These are phyloP conservation scores for Tachina fera DNA, from an alignment of 2,888 invertebrate species.

Conservation along the genomic window DNA sequence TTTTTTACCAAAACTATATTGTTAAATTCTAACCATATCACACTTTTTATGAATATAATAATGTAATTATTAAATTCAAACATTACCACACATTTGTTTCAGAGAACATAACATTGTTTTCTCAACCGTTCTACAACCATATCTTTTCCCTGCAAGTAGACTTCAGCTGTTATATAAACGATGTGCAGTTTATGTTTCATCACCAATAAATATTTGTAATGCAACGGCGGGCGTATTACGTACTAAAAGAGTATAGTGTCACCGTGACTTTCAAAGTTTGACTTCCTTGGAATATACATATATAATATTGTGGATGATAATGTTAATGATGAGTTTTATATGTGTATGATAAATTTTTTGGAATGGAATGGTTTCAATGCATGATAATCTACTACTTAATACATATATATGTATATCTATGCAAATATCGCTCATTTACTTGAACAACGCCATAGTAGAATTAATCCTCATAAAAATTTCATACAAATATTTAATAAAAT, in stretches of 20 bases:
- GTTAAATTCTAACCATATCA: too few relatives aligned
- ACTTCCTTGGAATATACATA: constrained; percentile 58
- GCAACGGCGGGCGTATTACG: constrained; percentile 49
- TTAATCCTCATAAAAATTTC: too few relatives aligned
- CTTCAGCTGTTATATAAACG: constrained; percentile 66
- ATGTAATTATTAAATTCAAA: too few relatives aligned
- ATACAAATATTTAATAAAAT: too few relatives aligned
- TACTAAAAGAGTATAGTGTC: constrained; percentile 45
- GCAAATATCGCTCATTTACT: too few relatives aligned
- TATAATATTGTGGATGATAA: constrained; percentile 17
- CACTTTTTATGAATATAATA: too few relatives aligned
- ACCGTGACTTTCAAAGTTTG: constrained; percentile 51
- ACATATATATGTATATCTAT: background rate
- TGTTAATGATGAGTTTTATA: background rate
- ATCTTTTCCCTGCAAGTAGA: too few relatives aligned
- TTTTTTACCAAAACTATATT: too few relatives aligned
- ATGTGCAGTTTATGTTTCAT: constrained; percentile 56
- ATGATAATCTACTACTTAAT: constrained; percentile 27
- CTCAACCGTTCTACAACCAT: too few relatives aligned
- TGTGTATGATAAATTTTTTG: background rate
- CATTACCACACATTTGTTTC: too few relatives aligned
- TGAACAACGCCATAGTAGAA: too few relatives aligned
- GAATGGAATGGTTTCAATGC: constrained; percentile 26
- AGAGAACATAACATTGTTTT: too few relatives aligned
- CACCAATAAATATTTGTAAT: constrained; percentile 63